Evolutionary conservation across 2,888 invertebrate species (phyloP).

Genomic region (Eubasilissa splendida): DNA sequence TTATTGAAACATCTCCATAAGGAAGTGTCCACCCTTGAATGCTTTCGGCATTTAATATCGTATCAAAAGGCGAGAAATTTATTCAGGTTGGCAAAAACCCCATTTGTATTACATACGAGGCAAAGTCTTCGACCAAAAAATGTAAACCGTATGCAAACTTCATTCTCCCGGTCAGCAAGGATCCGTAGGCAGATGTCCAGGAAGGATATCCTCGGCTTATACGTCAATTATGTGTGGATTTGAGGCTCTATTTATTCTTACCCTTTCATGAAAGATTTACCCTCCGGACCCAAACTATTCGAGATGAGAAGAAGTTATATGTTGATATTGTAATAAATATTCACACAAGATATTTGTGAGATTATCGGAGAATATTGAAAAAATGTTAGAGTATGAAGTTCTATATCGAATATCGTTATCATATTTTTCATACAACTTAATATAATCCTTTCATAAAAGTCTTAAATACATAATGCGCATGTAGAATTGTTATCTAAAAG

Average conservation of each 20-base stretch:
- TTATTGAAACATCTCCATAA: neutral
- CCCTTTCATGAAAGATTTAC: constrained; percentile 33
- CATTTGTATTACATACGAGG: constrained; percentile 17
- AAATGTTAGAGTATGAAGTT: neutral
- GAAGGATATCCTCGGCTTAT: constrained; percentile 1
- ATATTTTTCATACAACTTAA: no score
- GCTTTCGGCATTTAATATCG: constrained; percentile 35
- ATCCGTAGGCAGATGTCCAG: constrained; percentile 14
- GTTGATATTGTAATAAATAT: constrained; percentile 34
- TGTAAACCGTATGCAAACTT: constrained; percentile 50
- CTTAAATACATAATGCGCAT: no score
- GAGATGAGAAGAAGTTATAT: constrained; percentile 17
- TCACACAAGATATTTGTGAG: constrained; percentile 15
- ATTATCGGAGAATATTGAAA: constrained; percentile 36
- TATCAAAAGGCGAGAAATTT: constrained; percentile 41
- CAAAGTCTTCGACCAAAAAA: constrained; percentile 3
- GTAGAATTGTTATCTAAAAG: no score
- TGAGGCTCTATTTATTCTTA: constrained; percentile 31
- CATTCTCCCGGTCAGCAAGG: constrained; percentile 42
- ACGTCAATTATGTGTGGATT: constrained; percentile 49
- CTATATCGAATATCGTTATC: no score
- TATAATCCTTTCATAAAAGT: no score
- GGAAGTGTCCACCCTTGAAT: constrained; percentile 7
- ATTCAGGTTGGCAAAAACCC: neutral
- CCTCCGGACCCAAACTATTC: constrained; percentile 36